Base-by-base conservation (phyloP, 2,888 invertebrate species). In the Heliothis peltigera region DNA sequence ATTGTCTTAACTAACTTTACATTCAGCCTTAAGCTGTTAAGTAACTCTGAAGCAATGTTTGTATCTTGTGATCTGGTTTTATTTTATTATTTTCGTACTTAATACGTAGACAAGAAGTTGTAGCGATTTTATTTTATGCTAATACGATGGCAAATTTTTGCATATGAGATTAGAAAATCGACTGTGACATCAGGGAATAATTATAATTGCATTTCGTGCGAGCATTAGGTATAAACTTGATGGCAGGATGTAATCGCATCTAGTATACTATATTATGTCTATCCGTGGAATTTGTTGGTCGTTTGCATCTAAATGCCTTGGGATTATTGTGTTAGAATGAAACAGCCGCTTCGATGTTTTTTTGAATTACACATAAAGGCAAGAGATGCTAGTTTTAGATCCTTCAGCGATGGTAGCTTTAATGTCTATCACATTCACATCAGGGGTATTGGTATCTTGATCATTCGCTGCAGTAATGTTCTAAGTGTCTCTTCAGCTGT, bases 1-100 rank as follows among this genome's bases (percentile, higher is more conserved):
- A 18, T 52, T 35, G 22, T 60, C 70, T 57, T 75, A 55, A 65
- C 60, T 53, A 21, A 57, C 17, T 63, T 64, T 35, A 51, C n/a
- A 28, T 25, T 43, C 17, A 60, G 43, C 28, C 19, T 51, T 51
- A 44, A 42, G 10, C 17, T 44, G 55, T 55, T 58, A 22, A 21
- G 54, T 47, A 62, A 52, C 55, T 57, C 21, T 49, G 6, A 44
- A 42, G n/a, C 22, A 62, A 51, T 22, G 19, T 57, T 22, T 25
- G 1, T 49, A n/a, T 25, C 19, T 39, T 44, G 48, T 17, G 47
- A 59, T 22, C 18, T 10, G 2, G 17, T 8, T 51, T 39, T 12
- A 7, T 35, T 52, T 46, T 12, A 17, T 53, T 32, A 46, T 62
- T 44, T 12, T 44, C 10, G 15, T 18, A 21, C 51, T 63, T 54